phyloP scores from a whole-genome alignment of 2,797 vertebrate species.

The Hoplostethus atlanticus region DNA sequence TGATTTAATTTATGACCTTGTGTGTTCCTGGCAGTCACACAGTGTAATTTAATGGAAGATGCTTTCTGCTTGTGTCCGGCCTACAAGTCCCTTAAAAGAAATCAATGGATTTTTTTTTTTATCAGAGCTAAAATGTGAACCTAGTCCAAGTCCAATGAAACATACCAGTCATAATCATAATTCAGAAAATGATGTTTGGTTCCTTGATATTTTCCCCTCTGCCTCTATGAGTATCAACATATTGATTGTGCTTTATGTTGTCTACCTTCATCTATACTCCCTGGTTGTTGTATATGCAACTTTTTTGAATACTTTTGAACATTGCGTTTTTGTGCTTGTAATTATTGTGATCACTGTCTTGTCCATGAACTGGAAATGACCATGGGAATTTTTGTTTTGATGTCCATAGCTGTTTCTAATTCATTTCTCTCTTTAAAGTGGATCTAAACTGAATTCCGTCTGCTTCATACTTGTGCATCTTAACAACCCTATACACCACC shows the following conservation, averaged over 20 bases:
- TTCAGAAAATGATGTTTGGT: neutral
- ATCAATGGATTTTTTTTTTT: constrained; percentile 5
- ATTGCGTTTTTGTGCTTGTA: constrained; percentile 51
- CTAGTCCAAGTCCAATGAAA: constrained; percentile 6
- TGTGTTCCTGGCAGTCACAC: constrained; percentile 14
- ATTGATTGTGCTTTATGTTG: constrained; percentile 28
- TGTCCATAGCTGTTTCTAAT: constrained; percentile 57
- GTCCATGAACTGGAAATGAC: no score
- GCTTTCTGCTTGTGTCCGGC: constrained; percentile 31
- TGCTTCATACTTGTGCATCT: neutral
- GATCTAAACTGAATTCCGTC: constrained; percentile 37
- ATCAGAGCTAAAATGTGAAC: constrained; percentile 19
- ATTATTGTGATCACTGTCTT: constrained; percentile 30
- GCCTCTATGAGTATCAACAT: constrained; percentile 11
- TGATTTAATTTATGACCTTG: constrained; percentile 23
- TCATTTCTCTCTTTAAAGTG: constrained; percentile 51
- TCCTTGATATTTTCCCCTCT: neutral
- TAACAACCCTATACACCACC: neutral
- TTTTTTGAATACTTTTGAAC: constrained; percentile 22
- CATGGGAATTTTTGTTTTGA: constrained; percentile 1
- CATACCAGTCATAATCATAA: constrained; percentile 11
- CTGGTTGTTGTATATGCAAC: constrained; percentile 44
- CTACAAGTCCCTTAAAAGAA: constrained; percentile 1
- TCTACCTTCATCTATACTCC: constrained; percentile 17
- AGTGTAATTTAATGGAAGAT: constrained; percentile 17